These are phyloP conservation scores for Coilia nasus DNA, from an alignment of 2,797 vertebrate genomes.

Conservation along the genomic window DNA sequence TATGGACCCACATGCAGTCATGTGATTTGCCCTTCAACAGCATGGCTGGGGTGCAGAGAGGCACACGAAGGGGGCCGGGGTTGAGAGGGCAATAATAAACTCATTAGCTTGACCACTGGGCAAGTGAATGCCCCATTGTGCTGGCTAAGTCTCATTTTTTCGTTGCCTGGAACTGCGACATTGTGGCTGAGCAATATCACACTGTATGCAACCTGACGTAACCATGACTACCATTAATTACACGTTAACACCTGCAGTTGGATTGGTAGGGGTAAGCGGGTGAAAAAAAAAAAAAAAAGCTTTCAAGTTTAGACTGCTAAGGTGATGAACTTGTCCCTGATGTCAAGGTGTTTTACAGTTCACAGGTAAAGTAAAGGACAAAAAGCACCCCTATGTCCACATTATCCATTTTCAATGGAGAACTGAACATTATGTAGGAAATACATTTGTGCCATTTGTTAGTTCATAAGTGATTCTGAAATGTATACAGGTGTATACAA, in stretches of 20 bases:
- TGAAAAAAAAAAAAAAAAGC: background rate
- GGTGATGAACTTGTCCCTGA: background rate
- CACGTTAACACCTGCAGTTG: background rate
- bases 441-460: background rate
- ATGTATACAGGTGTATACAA: background rate
- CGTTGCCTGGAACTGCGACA: background rate
- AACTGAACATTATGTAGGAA: background rate
- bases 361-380: background rate
- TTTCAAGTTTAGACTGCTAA: background rate
- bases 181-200: background rate
- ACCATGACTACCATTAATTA: background rate
- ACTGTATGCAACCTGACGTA: background rate
- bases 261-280: background rate
- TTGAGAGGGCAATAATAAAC: conserved; percentile 10
- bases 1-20: conserved; percentile 16
- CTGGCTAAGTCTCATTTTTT: background rate
- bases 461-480: background rate
- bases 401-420: background rate
- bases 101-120: conserved; percentile 19
- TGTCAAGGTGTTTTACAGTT: background rate
- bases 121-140: background rate
- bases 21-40: conserved; percentile 21
- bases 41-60: background rate
- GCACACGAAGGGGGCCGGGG: background rate
- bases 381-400: background rate